Percentiles rank a stretch among this genome's conserved stretches.
These are phyloP conservation scores for Ceramica pisi DNA, from an alignment of 2,888 invertebrate genomes.

Conservation along the genomic window DNA sequence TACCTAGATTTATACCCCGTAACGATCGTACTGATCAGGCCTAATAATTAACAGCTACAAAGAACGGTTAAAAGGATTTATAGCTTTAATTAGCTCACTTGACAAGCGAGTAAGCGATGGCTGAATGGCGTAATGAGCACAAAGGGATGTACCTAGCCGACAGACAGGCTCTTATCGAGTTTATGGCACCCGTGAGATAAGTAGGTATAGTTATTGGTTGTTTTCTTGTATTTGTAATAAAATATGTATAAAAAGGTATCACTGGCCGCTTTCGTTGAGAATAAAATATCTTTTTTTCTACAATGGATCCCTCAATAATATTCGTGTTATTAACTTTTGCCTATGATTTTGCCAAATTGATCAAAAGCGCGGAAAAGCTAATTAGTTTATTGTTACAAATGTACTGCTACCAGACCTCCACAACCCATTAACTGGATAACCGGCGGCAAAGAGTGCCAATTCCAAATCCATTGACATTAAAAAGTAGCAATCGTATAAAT, in stretches of 20 bases:
- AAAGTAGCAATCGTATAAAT: too few relatives aligned
- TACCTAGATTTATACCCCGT: not conserved
- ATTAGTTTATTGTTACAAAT: too few relatives aligned
- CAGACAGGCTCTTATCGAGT: not conserved
- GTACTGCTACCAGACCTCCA: too few relatives aligned
- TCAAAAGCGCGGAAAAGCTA: too few relatives aligned
- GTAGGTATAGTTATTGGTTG: too few relatives aligned
- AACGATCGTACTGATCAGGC: slow-evolving; percentile 6
- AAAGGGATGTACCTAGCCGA: slow-evolving; percentile 19
- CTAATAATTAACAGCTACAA: slow-evolving; percentile 35
- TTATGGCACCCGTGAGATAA: not conserved
- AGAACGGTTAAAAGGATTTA: slow-evolving; percentile 26
- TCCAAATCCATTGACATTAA: too few relatives aligned
- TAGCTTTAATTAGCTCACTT: slow-evolving; percentile 37
- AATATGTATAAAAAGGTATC: not conserved
- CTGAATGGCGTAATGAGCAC: slow-evolving; percentile 23
- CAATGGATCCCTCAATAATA: too few relatives aligned
- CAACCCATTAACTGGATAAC: too few relatives aligned
- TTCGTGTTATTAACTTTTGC: too few relatives aligned
- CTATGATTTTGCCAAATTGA: too few relatives aligned
- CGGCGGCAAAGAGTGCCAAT: too few relatives aligned
- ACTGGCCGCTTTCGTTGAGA: not conserved
- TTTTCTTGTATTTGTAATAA: not conserved
- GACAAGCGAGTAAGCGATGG: slow-evolving; percentile 35
- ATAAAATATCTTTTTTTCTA: too few relatives aligned